A percentile compares a stretch with the other conserved stretches of the same genome.
phyloP scores from a whole-genome alignment of 1,140 invertebrate species.

The Caenorhabditis elegans region WBcel235 BX284604.4:10659001-10659500 shows the following conservation, averaged over 20 bases:
- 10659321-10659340: too few species aligned
- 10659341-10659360: too few species aligned
- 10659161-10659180: slow-evolving; percentile 31
- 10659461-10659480: background rate
- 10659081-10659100: background rate
- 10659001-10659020: background rate
- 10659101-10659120: slow-evolving; percentile 1
- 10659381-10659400: too few species aligned
- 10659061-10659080: slow-evolving; percentile 12
- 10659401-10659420: too few species aligned
- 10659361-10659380: too few species aligned
- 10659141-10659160: slow-evolving; percentile 9
- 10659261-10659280: background rate
- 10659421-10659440: too few species aligned
- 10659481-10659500: background rate
- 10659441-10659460: background rate
- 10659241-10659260: background rate
- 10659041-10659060: slow-evolving; percentile 1
- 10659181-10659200: slow-evolving; percentile 39
- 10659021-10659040: slow-evolving; percentile 1
- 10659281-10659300: too few species aligned
- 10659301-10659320: too few species aligned
- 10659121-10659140: slow-evolving; percentile 14
- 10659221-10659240: background rate
- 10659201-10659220: background rate